Conservation (phyloP, 2,113 vertebrate species). For the Zootoca vivipara region DNA sequence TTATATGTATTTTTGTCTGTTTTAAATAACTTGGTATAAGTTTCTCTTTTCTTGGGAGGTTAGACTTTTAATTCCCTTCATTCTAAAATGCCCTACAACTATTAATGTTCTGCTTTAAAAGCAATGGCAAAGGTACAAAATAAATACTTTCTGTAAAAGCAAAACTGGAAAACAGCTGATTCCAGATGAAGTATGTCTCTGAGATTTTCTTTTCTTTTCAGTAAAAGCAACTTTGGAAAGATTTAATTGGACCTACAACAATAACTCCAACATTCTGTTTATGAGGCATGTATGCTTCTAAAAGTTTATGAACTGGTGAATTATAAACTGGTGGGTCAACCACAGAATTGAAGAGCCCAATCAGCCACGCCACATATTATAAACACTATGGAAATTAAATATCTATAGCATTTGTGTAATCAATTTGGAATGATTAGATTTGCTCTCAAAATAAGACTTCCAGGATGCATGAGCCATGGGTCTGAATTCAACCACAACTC, state of each 20-base stretch:
- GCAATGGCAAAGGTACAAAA: slow-evolving; percentile 43
- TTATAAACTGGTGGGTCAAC: slow-evolving; percentile 66
- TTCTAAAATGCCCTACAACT: slow-evolving; percentile 43
- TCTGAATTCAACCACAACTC: slow-evolving; percentile 60
- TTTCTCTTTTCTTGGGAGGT: slow-evolving; percentile 54
- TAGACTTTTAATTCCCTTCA: slow-evolving; percentile 65
- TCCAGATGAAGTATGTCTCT: slow-evolving; percentile 54
- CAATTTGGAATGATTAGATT: slow-evolving; percentile 63
- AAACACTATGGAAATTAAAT: slow-evolving; percentile 70
- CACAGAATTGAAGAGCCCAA: slow-evolving; percentile 61
- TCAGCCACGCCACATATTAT: slow-evolving; percentile 71
- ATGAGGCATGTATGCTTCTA: slow-evolving; percentile 47
- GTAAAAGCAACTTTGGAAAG: slow-evolving; percentile 55
- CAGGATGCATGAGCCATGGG: slow-evolving; percentile 66
- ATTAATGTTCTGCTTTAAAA: slow-evolving; percentile 52
- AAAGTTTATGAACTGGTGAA: slow-evolving; percentile 64
- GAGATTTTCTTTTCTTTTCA: slow-evolving; percentile 40
- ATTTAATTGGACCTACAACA: slow-evolving; percentile 60
- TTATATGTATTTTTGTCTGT: slow-evolving; percentile 19
- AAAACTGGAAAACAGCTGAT: slow-evolving; percentile 65
- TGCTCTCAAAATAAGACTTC: slow-evolving; percentile 69
- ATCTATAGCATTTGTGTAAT: slow-evolving; percentile 63
- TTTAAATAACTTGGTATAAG: slow-evolving; percentile 48
- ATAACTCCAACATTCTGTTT: slow-evolving; percentile 61
- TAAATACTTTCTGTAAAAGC: slow-evolving; percentile 54